Conservation (phyloP, 2,113 vertebrate species). For the Melanerpes aurifrons region DNA sequence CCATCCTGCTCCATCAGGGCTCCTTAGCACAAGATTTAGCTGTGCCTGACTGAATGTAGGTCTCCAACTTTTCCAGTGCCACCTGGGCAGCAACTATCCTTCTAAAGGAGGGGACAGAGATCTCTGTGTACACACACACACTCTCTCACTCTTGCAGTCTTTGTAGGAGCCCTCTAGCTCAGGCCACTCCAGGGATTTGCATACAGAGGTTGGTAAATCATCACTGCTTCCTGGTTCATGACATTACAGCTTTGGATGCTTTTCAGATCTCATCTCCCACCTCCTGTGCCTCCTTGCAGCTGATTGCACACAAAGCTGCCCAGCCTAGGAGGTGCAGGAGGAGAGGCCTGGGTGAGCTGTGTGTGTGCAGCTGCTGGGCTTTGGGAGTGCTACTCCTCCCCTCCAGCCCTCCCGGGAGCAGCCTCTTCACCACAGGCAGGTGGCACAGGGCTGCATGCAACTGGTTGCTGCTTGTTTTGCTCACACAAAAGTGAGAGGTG, state of each 20-base stretch:
- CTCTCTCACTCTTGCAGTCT: neutral
- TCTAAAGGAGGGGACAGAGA: neutral
- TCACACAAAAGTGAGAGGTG: neutral
- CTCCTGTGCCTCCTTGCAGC: conserved; percentile 15
- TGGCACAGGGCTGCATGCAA: neutral
- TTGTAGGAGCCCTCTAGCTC: conserved; percentile 48
- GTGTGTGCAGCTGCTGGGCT: neutral
- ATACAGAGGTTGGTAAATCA: conserved; percentile 67
- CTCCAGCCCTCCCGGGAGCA: neutral
- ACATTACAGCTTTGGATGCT: conserved; percentile 52
- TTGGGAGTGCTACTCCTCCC: neutral
- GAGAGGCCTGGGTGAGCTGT: neutral
- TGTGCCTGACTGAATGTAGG: neutral
- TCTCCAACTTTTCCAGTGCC: neutral
- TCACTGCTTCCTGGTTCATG: conserved; percentile 78
- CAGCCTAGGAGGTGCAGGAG: neutral
- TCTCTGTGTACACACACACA: neutral
- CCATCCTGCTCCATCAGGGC: neutral
- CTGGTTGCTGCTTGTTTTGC: neutral
- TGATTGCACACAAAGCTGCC: neutral
- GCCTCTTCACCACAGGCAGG: neutral
- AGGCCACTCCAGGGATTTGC: conserved; percentile 72
- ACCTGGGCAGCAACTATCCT: neutral
- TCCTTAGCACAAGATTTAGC: neutral
- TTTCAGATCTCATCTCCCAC: conserved; percentile 66